Base-by-base conservation (phyloP, 1,140 invertebrate species). In the Calephelis virginiensis region DNA sequence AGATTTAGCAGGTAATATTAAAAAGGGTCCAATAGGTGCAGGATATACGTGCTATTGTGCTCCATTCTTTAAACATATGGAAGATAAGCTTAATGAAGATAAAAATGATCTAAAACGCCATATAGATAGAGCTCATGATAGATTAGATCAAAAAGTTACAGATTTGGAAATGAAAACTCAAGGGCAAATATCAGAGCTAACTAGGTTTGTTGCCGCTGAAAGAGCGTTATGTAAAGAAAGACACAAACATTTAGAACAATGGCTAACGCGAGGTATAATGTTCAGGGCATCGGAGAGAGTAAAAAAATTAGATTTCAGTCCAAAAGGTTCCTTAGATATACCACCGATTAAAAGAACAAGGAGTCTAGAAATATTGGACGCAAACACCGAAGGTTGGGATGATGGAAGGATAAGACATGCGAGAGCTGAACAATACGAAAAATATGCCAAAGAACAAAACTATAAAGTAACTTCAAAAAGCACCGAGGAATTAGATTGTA, bases 1-100 rank as follows among this genome's bases (percentile, higher is more conserved):
- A 63, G 98, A 99, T 86, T 92, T 99, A 64, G 97, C 97, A n/a
- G 98, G 98, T 5, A 98, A 99, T 82, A 98, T 99, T 64, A 95
- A 97, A 73, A 98, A 99, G 90, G 97, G 98, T 6, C 97, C 97
- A 0, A 94, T 98, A 9, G 97, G 97, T 1, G 96, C 97, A 8
- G 96, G 96, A 0, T 96, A 97, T 77, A 95, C 95, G 1, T 97
- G 96, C 82, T 96, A 96, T 77, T 96, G 96, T 82, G 93, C 93
- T 10, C 92, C 92, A 14, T 95, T 97, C 77, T 96, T 98, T 80
- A 94, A 95, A 69, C 95, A 97, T 68, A 94, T 98, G 82, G 97
- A 98, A 85, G 94, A 96, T 60, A 95, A 96, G 70, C 81, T 98
- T 11, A 97, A 97, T 75, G 93, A 94, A 70, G 96, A 97, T 76